phyloP scores from a whole-genome alignment of 2,113 vertebrate species.

The Etia nguti region DNA sequence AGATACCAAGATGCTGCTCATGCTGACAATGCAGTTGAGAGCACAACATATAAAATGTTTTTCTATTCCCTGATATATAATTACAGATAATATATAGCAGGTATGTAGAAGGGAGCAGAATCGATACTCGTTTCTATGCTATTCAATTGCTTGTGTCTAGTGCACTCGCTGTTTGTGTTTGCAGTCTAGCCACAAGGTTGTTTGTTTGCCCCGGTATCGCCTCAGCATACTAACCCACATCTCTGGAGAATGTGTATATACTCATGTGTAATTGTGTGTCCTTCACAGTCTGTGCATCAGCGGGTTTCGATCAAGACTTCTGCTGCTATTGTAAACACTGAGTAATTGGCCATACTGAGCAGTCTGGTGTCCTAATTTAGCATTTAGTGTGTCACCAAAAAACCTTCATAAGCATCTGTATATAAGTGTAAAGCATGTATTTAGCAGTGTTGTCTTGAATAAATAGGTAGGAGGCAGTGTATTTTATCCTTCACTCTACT shows the following conservation, averaged over 20 bases:
- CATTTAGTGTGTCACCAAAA: background rate
- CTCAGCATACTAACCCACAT: conserved; percentile 13
- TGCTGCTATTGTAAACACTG: conserved; percentile 23
- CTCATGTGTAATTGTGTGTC: conserved; percentile 1
- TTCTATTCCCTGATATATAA: background rate
- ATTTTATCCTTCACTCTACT: background rate
- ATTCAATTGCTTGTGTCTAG: background rate
- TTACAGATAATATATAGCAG: conserved; percentile 1
- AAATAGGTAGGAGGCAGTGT: background rate
- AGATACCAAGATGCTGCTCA: background rate
- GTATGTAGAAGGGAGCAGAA: background rate
- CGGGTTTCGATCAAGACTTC: background rate
- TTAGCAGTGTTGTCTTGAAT: background rate
- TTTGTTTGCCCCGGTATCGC: conserved; percentile 15
- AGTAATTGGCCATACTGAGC: conserved; percentile 1
- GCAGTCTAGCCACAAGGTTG: background rate
- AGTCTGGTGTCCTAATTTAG: conserved; percentile 11
- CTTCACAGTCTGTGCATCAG: conserved; percentile 9
- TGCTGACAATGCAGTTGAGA: background rate
- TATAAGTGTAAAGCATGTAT: background rate
- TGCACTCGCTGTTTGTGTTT: background rate
- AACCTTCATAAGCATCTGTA: background rate
- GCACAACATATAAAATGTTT: background rate
- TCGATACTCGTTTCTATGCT: conserved; percentile 10
- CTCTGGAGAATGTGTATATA: background rate